Conservation (phyloP, 2,888 invertebrate species). For the Willowsia nigromaculata region DNA sequence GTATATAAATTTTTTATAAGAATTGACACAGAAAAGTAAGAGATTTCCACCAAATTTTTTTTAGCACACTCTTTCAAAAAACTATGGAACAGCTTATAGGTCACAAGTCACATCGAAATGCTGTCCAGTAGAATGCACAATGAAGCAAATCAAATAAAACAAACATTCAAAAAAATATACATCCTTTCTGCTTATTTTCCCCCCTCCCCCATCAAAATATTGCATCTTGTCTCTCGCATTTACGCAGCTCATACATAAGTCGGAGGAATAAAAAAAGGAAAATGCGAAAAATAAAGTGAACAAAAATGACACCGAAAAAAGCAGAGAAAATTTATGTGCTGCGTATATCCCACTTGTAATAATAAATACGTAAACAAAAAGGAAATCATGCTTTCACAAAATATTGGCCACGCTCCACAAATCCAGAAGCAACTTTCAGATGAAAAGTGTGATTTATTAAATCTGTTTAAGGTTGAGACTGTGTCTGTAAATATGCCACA, state of each 20-base stretch:
- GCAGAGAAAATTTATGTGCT: background rate
- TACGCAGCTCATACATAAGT: background rate
- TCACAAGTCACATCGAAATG: no score
- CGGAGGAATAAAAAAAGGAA: background rate
- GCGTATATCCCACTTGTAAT: background rate
- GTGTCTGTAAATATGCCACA: background rate
- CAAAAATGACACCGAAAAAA: background rate
- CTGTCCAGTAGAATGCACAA: slow-evolving; percentile 4
- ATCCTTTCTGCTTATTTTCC: background rate
- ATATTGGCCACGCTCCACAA: slow-evolving; percentile 9
- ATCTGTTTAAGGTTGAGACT: background rate
- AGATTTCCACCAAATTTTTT: background rate
- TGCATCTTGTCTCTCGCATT: background rate
- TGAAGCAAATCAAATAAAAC: slow-evolving; percentile 26
- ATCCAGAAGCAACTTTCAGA: background rate
- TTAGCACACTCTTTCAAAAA: no score
- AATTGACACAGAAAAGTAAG: no score
- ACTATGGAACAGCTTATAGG: no score
- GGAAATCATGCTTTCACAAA: background rate
- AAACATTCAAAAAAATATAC: background rate
- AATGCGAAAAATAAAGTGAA: background rate
- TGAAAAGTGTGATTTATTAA: background rate
- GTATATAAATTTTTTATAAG: no score
- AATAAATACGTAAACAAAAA: background rate
- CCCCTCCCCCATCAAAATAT: background rate